Evolutionary conservation across 2,797 vertebrate genomes (phyloP), one percentile per base, ranked within the genome.

Genomic region (Acridotheres tristis): DNA sequence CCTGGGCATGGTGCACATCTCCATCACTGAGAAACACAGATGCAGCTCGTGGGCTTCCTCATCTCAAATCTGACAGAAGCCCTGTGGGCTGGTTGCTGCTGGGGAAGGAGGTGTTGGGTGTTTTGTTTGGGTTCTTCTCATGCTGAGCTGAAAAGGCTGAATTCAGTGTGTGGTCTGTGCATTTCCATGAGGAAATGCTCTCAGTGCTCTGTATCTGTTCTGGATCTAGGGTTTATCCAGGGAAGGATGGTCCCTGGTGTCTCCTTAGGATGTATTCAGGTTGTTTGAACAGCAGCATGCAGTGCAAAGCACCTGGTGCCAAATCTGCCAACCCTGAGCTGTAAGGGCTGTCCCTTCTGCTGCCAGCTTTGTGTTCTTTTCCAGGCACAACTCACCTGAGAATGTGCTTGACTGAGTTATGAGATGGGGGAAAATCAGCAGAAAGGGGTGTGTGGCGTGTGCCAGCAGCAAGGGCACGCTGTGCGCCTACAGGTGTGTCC

Each of bases 401-500:
- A 48, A 54, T 1, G 10, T 0, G 1, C 36, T 54, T 36, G 27
- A 4, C 12, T 47, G 81, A 47, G 30, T 16, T 32, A 21, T 38
- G 22, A 27, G 25, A 45, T 29, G 7, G 14, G 8, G 1, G 23
- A 29, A 82, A 48, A 4, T 8, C 30, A 34, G 10, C 23, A 74
- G 66, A 16, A 68, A 48, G 16, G 22, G 11, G 2, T 0, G 8
- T 23, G 7, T 6, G 40, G 21, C 20, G 43, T 50, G 48, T 6
- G n/a, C 13, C 36, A 23, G 59, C 30, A 81, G 7, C 29, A 34
- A 57, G 45, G 47, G 13, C 2, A 0, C 0, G 0, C 13, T 51
- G 47, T 7, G n/a, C 7, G 2, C 20, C 47, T 19, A 1, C n/a
- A 54, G 45, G 36, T 40, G 43, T 23, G 40, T 53, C 34, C 38